Evolutionary conservation across 2,888 invertebrate genomes (phyloP).

Genomic region (Plebejus argus): DNA sequence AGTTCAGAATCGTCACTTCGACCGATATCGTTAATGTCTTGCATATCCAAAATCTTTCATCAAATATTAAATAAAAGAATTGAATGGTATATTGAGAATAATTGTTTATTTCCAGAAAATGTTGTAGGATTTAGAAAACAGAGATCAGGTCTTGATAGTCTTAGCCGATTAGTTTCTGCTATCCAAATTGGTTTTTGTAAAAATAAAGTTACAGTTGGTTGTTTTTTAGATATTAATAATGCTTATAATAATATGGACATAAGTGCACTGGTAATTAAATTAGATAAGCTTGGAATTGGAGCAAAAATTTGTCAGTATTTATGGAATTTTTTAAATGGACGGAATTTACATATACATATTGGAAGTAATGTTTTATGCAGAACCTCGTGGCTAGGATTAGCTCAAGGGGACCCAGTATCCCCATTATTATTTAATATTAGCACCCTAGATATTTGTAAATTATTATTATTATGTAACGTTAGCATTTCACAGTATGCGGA

Average conservation of each 20-base stretch:
- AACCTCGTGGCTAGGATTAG: constrained; percentile 26
- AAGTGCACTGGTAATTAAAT: neutral
- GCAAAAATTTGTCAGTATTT: constrained; percentile 32
- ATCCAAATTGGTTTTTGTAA: constrained; percentile 36
- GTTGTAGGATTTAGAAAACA: too few species aligned
- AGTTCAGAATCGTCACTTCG: neutral
- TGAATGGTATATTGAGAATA: too few species aligned
- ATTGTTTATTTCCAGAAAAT: too few species aligned
- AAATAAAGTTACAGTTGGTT: constrained; percentile 31
- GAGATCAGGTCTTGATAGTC: too few species aligned
- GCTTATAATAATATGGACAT: constrained; percentile 33
- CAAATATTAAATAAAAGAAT: too few species aligned
- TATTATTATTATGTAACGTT: neutral
- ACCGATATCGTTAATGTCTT: constrained; percentile 36
- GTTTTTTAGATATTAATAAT: constrained; percentile 38
- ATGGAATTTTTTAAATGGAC: constrained; percentile 33
- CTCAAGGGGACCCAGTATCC: constrained; percentile 35
- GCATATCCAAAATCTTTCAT: neutral
- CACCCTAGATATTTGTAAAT: constrained; percentile 32
- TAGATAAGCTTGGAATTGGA: constrained; percentile 31
- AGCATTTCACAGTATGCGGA: constrained; percentile 38
- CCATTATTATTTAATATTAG: constrained; percentile 33
- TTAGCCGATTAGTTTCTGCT: constrained; percentile 27
- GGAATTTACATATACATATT: constrained; percentile 22
- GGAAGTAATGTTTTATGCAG: neutral